A percentile compares a stretch with the other conserved stretches of the same genome.
Evolutionary conservation across 2,113 vertebrate species (phyloP).

Genomic region (Machaerirhynchus nigripectus): DNA sequence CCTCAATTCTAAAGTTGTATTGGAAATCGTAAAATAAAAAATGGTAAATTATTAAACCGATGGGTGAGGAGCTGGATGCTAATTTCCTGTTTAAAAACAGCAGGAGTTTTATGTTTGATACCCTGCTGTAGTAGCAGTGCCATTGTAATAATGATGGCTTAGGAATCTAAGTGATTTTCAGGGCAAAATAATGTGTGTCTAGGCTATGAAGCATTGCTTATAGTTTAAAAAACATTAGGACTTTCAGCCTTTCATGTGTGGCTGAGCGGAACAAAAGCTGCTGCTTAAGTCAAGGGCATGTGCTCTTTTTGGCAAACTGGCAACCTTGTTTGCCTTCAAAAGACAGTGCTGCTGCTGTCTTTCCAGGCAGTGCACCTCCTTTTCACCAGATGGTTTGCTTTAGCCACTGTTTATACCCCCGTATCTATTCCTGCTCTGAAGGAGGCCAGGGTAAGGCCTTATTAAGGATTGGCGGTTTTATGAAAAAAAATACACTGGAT

Average conservation of each 20-base stretch:
- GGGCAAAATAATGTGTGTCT: background rate
- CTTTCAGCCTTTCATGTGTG: background rate
- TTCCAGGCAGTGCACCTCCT: background rate
- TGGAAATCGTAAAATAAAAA: background rate
- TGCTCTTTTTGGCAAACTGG: background rate
- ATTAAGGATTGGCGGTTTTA: background rate
- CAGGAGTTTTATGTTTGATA: background rate
- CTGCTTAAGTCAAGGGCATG: background rate
- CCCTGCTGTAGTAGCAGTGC: background rate
- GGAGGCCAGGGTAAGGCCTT: background rate
- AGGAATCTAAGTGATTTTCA: background rate
- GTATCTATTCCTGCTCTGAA: background rate
- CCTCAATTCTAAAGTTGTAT: background rate
- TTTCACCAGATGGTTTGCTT: background rate
- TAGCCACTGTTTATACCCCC: background rate
- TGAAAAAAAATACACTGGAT: background rate
- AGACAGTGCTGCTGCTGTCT: background rate
- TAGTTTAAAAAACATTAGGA: background rate
- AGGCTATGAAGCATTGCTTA: background rate
- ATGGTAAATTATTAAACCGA: background rate
- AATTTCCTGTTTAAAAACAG: background rate
- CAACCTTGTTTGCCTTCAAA: background rate
- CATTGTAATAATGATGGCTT: background rate
- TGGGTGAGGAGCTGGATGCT: background rate
- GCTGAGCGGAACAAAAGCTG: background rate